Base-by-base conservation (phyloP, 2,888 invertebrate species). In the Meliscaeva auricollis region DNA sequence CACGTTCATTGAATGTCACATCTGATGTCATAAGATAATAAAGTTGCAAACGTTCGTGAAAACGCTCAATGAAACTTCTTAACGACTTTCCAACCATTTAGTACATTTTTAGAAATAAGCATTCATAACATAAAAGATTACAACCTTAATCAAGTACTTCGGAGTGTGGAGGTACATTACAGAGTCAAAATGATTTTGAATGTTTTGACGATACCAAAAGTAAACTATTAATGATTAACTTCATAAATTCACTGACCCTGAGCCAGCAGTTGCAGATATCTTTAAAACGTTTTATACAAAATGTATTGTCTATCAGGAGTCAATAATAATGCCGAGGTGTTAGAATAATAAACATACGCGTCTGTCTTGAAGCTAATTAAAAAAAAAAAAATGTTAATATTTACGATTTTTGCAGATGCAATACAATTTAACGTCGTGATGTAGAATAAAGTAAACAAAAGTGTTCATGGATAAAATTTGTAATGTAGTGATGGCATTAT, bases 291-390 rank as follows among this genome's bases (percentile, higher is more conserved):
- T 68, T 52, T 46, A 68, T 54, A 50, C 75, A 75, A 64, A 80
- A 69, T 69, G 68, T 69, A 75, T 80, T 80, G 80, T 80, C 80
- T 48, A 64, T 64, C 70, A 75, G 70, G 4, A 72, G 50, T 70
- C 50, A 64, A 54, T 44, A 15, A 44, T 73, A 58, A 44, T 79
- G 64, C 32, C 41, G 69, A 50, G 32, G 38, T 62, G 38, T 74
- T 70, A 62, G 38, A 56, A 70, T 64, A 76, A 76, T 62, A 81
- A 54, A 41, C 46, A n/a, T 56, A 54, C 15, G 15, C 50, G 66
- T 50, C 69, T 38, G 50, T 70, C 56, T 54, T n/a, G 26, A 32
- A 58, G 48, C 64, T 72, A 76, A 70, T 76, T 76, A 72, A 62
- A 72, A 38, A 66, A 62, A 72, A 38, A 66, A 26, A 3, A 30